phyloP scores from a whole-genome alignment of 2,797 vertebrate species.

The Spinus olivaceus region DNA sequence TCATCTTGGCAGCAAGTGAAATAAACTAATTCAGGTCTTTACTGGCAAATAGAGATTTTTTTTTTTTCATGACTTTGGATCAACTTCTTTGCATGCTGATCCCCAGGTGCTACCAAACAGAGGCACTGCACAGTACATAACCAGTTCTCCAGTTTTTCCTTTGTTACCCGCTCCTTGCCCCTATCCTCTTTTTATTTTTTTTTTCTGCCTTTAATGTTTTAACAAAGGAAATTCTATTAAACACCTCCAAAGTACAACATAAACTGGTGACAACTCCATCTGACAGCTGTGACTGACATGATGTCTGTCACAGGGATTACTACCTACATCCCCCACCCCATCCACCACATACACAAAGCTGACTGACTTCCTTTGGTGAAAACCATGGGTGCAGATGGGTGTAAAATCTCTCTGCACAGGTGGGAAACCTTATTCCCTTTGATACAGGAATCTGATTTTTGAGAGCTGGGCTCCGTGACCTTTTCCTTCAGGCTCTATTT shows the following conservation, averaged over 20 bases:
- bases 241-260: background rate
- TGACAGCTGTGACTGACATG: conserved; percentile 26
- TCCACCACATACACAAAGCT: background rate
- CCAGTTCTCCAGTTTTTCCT: background rate
- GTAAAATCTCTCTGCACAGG: conserved; percentile 34
- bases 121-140: background rate
- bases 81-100: background rate
- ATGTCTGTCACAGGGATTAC: conserved; percentile 16
- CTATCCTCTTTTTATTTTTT: background rate
- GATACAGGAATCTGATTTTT: background rate
- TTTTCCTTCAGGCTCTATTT: conserved; percentile 52
- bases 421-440: conserved; percentile 22
- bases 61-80: background rate
- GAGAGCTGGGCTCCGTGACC: background rate
- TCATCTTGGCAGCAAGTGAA: background rate
- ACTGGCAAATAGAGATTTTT: background rate
- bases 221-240: conserved; percentile 12
- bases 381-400: conserved; percentile 25
- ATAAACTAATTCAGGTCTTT: background rate
- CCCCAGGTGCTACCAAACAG: background rate
- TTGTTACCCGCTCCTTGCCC: background rate
- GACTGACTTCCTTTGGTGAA: background rate
- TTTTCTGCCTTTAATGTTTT: background rate
- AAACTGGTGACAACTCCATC: background rate
- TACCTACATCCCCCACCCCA: background rate